phyloP scores from a whole-genome alignment of 2,888 invertebrate genomes.

The Pemphredon lugubris region DNA sequence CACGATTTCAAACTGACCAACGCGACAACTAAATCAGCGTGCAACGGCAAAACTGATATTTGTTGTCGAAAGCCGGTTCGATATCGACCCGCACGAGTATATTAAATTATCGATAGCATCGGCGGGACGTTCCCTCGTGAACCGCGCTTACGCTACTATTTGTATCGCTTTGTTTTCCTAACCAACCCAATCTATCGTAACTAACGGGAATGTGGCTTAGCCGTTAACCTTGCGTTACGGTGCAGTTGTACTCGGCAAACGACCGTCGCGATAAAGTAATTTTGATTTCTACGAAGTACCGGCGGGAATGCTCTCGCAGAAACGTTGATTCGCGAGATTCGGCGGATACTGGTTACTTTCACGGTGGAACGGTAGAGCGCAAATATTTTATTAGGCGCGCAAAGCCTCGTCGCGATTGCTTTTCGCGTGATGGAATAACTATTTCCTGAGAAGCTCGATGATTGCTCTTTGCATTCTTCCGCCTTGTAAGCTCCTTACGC shows the following conservation, averaged over 20 bases:
- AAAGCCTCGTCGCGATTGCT: background rate
- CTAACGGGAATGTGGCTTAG: conserved; percentile 32
- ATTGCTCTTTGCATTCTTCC: conserved; percentile 16
- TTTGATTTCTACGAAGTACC: background rate
- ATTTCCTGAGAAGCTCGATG: background rate
- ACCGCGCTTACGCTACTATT: conserved; percentile 14
- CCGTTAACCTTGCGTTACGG: too few relatives aligned
- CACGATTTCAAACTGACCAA: too few relatives aligned
- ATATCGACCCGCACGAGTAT: conserved; percentile 8
- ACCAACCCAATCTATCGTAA: conserved; percentile 14
- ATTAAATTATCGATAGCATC: conserved; percentile 33
- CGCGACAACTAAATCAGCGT: too few relatives aligned
- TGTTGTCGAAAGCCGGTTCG: conserved; percentile 5
- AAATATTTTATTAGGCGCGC: too few relatives aligned
- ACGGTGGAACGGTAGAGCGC: too few relatives aligned
- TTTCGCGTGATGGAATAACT: background rate
- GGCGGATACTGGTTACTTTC: too few relatives aligned
- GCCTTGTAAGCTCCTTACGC: conserved; percentile 26
- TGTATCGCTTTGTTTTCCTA: conserved; percentile 35
- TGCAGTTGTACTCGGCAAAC: conserved; percentile 5
- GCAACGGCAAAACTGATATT: conserved; percentile 1
- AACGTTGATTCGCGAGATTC: too few relatives aligned
- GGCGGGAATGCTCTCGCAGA: too few relatives aligned
- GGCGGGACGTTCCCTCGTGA: conserved; percentile 30
- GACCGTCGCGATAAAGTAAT: background rate